A percentile compares a stretch with the other conserved stretches of the same genome.
phyloP scores from a whole-genome alignment of 2,113 vertebrate genomes.

The Notothenia rossii region DNA sequence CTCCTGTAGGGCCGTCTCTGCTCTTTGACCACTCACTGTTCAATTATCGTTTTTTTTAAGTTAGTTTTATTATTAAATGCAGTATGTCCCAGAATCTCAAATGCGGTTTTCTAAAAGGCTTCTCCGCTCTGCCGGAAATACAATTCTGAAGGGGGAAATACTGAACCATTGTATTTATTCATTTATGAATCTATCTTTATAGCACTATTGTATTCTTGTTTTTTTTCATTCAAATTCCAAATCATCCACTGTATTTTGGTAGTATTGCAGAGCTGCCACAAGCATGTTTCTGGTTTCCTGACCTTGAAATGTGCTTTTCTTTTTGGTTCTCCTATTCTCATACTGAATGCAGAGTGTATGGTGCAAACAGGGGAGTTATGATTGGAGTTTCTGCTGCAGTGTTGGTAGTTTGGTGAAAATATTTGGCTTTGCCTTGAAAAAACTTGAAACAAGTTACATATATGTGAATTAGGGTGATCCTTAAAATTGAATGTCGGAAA shows the following conservation, averaged over 20 bases:
- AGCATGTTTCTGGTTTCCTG: slow-evolving; percentile 27
- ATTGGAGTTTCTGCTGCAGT: slow-evolving; percentile 26
- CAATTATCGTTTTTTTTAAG: slow-evolving; percentile 53
- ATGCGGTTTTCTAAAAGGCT: slow-evolving; percentile 32
- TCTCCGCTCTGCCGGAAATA: slow-evolving; percentile 14
- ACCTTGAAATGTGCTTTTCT: slow-evolving; percentile 53
- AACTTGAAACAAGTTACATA: neutral
- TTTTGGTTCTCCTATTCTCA: slow-evolving; percentile 39
- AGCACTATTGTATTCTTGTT: slow-evolving; percentile 7
- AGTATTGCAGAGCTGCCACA: slow-evolving; percentile 1
- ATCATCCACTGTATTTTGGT: slow-evolving; percentile 10
- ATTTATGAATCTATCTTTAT: slow-evolving; percentile 14
- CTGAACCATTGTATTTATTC: slow-evolving; percentile 10
- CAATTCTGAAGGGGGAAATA: slow-evolving; percentile 15
- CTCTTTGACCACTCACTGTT: slow-evolving; percentile 74
- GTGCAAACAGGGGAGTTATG: slow-evolving; percentile 15
- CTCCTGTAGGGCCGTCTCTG: slow-evolving; percentile 67
- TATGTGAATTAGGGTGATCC: too few species aligned
- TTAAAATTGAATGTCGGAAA: too few species aligned
- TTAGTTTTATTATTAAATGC: slow-evolving; percentile 64
- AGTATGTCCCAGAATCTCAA: slow-evolving; percentile 48
- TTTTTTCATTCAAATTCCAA: slow-evolving; percentile 34
- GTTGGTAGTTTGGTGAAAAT: slow-evolving; percentile 29
- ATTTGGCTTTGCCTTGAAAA: slow-evolving; percentile 17
- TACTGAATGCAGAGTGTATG: slow-evolving; percentile 1